Evolutionary conservation across 2,888 invertebrate genomes (phyloP), one percentile per base, ranked within the genome.

Genomic region (Drosophila anomelani): DNA sequence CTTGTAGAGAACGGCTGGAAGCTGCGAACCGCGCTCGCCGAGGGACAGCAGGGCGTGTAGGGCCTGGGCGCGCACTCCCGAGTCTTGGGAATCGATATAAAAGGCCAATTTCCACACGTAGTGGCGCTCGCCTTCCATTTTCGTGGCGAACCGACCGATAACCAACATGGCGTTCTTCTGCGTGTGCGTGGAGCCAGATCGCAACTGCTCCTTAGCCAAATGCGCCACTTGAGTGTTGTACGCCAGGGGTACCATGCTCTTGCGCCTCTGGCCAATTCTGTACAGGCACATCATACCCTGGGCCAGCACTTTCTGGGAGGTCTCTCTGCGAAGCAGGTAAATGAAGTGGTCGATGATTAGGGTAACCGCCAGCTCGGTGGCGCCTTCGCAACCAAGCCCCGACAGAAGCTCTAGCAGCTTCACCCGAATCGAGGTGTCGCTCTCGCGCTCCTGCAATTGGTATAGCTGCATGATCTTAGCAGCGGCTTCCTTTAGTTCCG

Each of bases 11-110:
- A 93, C 93, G 1, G 95, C 95, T 60, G 96, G 95, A n/a, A 98
- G 92, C 60, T 95, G 94, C 74, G 97, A 95, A 0, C 97, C 97
- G 73, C 98, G 94, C 78, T 96, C 95, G 86, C 98, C 96, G 12
- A 98, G 93, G 23, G 95, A 95, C 51, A 98, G 95, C 91, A 98
- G 94, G 0, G 98, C 96, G 84, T 96, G 95, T 90, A 98, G 96
- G 0, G 98, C 97, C 91, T 96, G 96, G 76, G 97, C 96, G 41
- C 98, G 94, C 8, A 98, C 98, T 87, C 98, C 94, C 0, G 98
- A 97, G 94, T 98, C 98, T 93, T 97, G 95, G 36, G 96, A 95
- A 92, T 96, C 95, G 49, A 97, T 96, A 92, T 97, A 98, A 78
- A 96, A 96, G 26, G 96, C 95, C n/a, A 98, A 94, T 60, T 98